Base-by-base conservation (phyloP, 35 echinoderm and acorn worm genomes). In the Anneissia japonica region DNA sequence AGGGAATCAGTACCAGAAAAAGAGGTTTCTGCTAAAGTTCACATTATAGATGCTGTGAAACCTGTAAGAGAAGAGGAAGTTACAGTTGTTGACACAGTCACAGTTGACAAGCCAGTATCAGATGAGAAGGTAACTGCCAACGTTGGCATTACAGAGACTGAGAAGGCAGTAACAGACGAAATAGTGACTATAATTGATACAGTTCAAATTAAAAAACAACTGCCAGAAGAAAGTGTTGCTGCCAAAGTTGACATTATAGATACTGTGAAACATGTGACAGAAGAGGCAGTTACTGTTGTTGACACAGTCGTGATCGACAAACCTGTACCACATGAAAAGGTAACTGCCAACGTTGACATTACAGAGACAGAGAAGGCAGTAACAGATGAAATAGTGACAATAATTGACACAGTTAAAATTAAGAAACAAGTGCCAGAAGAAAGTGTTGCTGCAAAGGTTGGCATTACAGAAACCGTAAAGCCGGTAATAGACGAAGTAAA, bases 271-370 rank as follows among this genome's bases (percentile, higher is more conserved):
- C 37, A 9, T 46, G 81, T 43, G 35, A 4, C 32, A 0, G 16
- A 82, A 32, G 43, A 38, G 14, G 36, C 35, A 10, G 4, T 82
- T 39, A 29, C 31, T 0, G 38, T 37, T 32, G 21, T 51, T 43
- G 81, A 51, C 9, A 46, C 32, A 46, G 81, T 39, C 38, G 9
- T 29, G 31, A 14, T 45, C 45, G 35, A 37, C 0, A 82, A 46
- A 82, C 34, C 80, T 45, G 39, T 88, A 31, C 81, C 73, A 86
- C 72, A 46, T 38, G 84, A 64, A 23, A 26, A 19, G 2, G 21
- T 64, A 23, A 64, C 51, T 12, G 51, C 21, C 26, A 23, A 64
- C 1, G 19, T 1, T 19, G 51, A 19, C 5, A 64, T 23, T 64
- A 23, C 26, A 19, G 16, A 45, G 40, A 45, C 4, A 45, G 4